Percentiles rank a stretch among this genome's conserved stretches.
Evolutionary conservation across 2,888 invertebrate species (phyloP).

Genomic region (Epistrophe grossulariae): DNA sequence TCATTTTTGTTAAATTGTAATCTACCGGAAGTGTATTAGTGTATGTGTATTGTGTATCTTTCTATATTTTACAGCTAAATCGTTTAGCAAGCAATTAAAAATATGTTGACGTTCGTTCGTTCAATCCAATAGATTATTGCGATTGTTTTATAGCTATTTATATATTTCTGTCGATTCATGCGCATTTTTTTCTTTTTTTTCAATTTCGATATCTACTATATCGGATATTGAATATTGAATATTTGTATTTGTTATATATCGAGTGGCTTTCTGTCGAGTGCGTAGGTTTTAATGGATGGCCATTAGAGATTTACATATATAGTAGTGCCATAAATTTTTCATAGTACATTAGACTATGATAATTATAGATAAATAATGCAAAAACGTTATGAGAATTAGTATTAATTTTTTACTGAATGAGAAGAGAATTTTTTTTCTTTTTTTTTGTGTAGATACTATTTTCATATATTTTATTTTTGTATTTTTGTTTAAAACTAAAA

Average conservation of each 20-base stretch:
- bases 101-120: constrained; percentile 34
- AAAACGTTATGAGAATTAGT: neutral
- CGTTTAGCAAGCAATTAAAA: constrained; percentile 69
- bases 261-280: constrained; percentile 5
- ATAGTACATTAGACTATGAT: neutral
- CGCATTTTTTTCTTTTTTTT: neutral
- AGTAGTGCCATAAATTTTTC: neutral
- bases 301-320: neutral
- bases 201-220: neutral
- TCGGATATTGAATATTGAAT: constrained; percentile 9
- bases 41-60: constrained; percentile 12
- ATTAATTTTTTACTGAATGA: neutral
- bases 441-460: neutral
- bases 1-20: constrained; percentile 56
- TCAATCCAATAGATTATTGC: neutral
- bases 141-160: too few relatives aligned
- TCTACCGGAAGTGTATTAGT: constrained; percentile 52
- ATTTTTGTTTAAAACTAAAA: neutral
- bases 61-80: constrained; percentile 22
- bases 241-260: neutral
- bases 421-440: neutral
- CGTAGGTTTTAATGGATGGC: constrained; percentile 21
- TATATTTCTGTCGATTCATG: neutral
- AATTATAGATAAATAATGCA: constrained; percentile 2
- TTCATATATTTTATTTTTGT: too few relatives aligned